Evolutionary conservation across 1,140 invertebrate genomes (phyloP), one percentile per base, ranked within the genome.

Genomic region (Tetragnatha versicolor): DNA sequence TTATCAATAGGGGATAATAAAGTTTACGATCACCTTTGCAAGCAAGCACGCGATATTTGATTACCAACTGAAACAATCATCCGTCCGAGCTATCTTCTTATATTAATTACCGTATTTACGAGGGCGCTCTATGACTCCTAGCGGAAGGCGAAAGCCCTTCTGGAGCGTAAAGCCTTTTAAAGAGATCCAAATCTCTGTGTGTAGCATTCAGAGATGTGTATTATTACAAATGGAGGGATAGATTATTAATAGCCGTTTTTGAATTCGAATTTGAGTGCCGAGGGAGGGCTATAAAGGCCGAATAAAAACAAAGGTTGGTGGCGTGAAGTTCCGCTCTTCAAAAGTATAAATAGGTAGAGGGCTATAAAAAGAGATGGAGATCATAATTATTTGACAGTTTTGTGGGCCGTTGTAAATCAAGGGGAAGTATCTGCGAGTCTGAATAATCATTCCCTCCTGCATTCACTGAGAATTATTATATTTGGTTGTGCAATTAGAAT

Each of bases 361-460:
- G 70, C 70, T 73, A 73, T 73, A 73, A 73, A 73, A 70, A 60
- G 37, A 73, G 53, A 73, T 73, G 70, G 61, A 61, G 70, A 73
- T 73, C 70, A 73, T 73, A 73, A 73, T 73, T 73, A 73, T 73
- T 73, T 73, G 70, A 73, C 70, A 60, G 70, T 58, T 73, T 73
- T 73, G 70, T 73, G 39, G 70, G 39, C 53, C 31, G 55, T 39
- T 55, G 55, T 73, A 73, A 73, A 73, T 73, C 70, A 73, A 35
- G 10, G 37, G 53, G 53, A 73, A 39, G 70, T 73, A 73, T 61
- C 53, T 27, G 37, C 53, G 47, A 42, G 37, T 55, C 61, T 42
- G 55, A 73, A 60, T 73, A 73, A 73, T 73, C 70, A 73, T 73
- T 61, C 45, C 37, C 70, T 45, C 14, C 35, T 60, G 68, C 55